These are phyloP conservation scores for Rhinoptilus africanus DNA, from an alignment of 2,113 vertebrate species.

Conservation along the genomic window DNA sequence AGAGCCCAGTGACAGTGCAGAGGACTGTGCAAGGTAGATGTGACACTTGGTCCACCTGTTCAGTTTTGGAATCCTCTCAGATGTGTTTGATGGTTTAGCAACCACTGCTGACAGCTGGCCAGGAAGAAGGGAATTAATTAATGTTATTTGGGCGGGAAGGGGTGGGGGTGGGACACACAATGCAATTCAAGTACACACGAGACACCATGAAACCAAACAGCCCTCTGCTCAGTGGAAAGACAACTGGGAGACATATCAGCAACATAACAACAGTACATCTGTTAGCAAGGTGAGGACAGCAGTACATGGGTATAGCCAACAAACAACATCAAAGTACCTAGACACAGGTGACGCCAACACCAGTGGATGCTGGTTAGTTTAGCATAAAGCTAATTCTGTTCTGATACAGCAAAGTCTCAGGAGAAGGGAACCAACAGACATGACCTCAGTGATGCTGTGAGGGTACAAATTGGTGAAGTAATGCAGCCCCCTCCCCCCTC, in stretches of 20 bases:
- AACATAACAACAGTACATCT: not conserved
- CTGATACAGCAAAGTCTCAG: not conserved
- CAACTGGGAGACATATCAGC: not conserved
- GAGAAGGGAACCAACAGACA: not conserved
- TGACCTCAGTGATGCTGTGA: not conserved
- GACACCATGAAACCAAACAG: not conserved
- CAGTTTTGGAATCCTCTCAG: not conserved
- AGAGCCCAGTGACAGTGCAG: not conserved
- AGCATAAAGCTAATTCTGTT: not conserved
- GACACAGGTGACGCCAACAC: not conserved
- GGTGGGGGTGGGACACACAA: too few relatives aligned
- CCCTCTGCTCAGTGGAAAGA: not conserved
- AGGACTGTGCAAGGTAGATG: not conserved
- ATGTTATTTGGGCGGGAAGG: not conserved
- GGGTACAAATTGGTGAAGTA: not conserved
- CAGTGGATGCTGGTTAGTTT: not conserved
- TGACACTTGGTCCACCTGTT: not conserved
- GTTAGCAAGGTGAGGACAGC: not conserved
- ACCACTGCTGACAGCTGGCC: not conserved
- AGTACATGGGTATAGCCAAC: not conserved
- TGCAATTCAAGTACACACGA: not conserved
- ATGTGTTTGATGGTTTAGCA: not conserved
- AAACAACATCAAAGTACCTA: not conserved
- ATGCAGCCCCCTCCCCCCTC: not conserved
- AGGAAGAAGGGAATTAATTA: not conserved